A percentile compares a stretch with the other conserved stretches of the same genome.
Conservation (phyloP, 2,113 vertebrate species). For the Asarcornis scutulata region DNA sequence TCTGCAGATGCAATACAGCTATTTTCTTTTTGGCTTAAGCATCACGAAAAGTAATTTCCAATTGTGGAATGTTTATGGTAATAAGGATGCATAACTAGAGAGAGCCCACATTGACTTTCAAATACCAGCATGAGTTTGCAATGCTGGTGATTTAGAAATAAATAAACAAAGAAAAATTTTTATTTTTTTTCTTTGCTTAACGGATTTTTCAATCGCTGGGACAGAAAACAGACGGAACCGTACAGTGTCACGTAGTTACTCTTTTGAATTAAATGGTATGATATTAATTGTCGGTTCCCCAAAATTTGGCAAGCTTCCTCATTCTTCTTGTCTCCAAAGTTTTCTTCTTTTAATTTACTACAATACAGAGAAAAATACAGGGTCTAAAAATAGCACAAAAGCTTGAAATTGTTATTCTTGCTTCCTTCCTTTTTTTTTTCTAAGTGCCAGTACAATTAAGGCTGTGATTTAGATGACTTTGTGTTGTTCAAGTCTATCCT, state of each 20-base stretch:
- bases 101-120: conserved; percentile 17
- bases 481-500: background rate
- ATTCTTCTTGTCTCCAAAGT: background rate
- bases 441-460: background rate
- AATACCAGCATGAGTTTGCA: background rate
- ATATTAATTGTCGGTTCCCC: conserved; percentile 9
- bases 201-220: background rate
- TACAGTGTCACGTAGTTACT: background rate
- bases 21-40: conserved; percentile 35
- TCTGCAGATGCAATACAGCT: conserved; percentile 50
- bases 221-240: background rate
- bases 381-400: background rate
- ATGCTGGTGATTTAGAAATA: background rate
- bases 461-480: background rate
- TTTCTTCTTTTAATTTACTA: conserved; percentile 9
- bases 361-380: background rate
- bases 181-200: background rate
- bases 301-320: background rate
- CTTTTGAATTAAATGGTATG: background rate
- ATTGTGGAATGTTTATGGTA: conserved; percentile 42
- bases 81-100: conserved; percentile 9
- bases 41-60: conserved; percentile 24
- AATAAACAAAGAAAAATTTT: background rate
- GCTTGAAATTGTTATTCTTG: background rate
- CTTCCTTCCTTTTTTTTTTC: background rate